phyloP scores from a whole-genome alignment of 2,113 vertebrate species.

The Neolamprologus cancellatus region DNA sequence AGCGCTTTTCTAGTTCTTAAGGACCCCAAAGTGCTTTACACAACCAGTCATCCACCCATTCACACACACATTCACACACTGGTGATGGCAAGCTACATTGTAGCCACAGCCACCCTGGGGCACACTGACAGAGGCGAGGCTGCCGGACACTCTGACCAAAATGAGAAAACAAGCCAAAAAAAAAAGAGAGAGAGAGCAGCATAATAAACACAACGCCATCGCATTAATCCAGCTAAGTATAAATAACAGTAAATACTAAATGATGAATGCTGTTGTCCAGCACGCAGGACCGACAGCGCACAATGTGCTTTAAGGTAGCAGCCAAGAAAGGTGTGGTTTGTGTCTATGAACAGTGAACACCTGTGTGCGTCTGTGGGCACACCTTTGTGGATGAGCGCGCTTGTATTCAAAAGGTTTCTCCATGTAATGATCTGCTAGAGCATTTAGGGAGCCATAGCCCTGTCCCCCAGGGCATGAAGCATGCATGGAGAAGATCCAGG shows the following conservation, averaged over 20 bases:
- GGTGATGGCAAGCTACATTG: too few species aligned
- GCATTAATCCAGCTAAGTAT: background rate
- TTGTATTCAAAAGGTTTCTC: background rate
- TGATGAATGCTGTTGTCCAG: background rate
- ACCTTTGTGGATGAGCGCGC: background rate
- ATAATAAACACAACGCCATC: background rate
- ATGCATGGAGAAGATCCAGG: background rate
- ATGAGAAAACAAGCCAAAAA: background rate
- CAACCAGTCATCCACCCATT: too few species aligned
- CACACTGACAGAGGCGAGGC: too few species aligned
- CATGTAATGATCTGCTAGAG: background rate
- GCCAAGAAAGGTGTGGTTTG: background rate
- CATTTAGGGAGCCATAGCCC: background rate
- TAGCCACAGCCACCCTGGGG: too few species aligned
- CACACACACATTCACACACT: too few species aligned
- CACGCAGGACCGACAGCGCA: background rate
- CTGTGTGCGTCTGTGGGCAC: background rate
- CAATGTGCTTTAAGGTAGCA: background rate
- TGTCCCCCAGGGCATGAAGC: background rate
- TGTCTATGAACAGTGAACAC: background rate
- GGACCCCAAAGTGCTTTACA: too few species aligned
- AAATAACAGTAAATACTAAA: background rate
- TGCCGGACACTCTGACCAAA: background rate
- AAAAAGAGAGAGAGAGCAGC: background rate
- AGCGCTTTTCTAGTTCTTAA: too few species aligned